A percentile compares a stretch with the other conserved stretches of the same genome.
These are phyloP conservation scores for Tortrix viridana DNA, from an alignment of 2,888 invertebrate genomes.

Conservation along the genomic window DNA sequence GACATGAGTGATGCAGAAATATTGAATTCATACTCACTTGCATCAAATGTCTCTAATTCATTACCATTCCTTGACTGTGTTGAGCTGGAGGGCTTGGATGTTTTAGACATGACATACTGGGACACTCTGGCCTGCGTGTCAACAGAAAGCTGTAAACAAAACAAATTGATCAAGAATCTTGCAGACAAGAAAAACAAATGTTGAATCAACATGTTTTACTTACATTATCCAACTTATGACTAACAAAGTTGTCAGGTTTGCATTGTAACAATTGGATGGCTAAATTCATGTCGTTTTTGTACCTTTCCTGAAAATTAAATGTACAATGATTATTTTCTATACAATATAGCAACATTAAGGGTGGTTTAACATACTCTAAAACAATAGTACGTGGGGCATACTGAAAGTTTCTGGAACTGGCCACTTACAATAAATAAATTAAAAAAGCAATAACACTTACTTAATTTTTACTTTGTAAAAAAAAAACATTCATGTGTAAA, in stretches of 20 bases:
- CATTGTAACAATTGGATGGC: constrained; percentile 97
- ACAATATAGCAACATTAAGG: no score
- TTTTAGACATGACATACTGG: constrained; percentile 88
- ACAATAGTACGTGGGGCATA: no score
- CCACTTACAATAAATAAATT: no score
- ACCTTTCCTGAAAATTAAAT: constrained; percentile 90
- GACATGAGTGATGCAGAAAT: constrained; percentile 95
- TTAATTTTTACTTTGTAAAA: no score
- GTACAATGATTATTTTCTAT: no score
- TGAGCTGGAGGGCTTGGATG: constrained; percentile 72
- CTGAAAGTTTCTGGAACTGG: no score
- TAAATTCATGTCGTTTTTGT: constrained; percentile 95
- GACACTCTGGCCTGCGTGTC: constrained; percentile 96
- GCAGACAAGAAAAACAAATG: constrained; percentile 18
- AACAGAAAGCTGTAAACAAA: constrained; percentile 89
- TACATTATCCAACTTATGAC: constrained; percentile 95
- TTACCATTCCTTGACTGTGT: constrained; percentile 68
- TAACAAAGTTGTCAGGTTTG: constrained; percentile 96
- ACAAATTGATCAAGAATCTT: constrained; percentile 39
- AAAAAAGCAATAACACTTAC: no score
- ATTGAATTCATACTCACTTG: constrained; percentile 87
- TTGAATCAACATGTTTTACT: constrained; percentile 65
- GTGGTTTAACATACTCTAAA: no score
- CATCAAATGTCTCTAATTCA: constrained; percentile 79
- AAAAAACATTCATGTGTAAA: no score